Evolutionary conservation across 2,797 vertebrate genomes (phyloP).

Genomic region (Enoplosus armatus): DNA sequence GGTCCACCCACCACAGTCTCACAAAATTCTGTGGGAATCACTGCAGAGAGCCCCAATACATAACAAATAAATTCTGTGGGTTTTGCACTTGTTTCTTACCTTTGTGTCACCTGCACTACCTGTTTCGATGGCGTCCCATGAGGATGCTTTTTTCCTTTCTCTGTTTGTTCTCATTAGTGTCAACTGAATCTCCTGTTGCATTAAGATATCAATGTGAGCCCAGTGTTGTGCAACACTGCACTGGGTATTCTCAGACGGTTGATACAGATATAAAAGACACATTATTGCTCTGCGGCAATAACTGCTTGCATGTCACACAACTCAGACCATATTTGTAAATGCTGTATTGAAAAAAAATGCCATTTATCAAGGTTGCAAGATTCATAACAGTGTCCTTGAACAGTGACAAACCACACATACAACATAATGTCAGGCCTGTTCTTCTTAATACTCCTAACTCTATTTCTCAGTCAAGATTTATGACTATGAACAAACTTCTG

Average conservation of each 20-base stretch:
- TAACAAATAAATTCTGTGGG: too few relatives aligned
- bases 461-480: neutral
- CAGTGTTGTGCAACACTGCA: neutral
- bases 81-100: too few relatives aligned
- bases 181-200: conserved; percentile 3
- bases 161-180: neutral
- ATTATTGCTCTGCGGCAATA: neutral
- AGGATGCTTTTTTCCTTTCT: neutral
- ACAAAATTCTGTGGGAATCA: too few relatives aligned
- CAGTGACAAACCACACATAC: neutral
- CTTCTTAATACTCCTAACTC: neutral
- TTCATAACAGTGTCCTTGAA: neutral
- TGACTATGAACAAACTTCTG: neutral
- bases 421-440: neutral
- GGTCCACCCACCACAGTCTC: too few relatives aligned
- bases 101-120: neutral
- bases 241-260: neutral
- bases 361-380: neutral
- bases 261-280: conserved; percentile 6
- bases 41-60: too few relatives aligned
- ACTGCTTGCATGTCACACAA: neutral
- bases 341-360: neutral
- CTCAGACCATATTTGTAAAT: neutral
- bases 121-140: neutral
- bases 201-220: neutral